phyloP scores from a whole-genome alignment of 2,888 invertebrate genomes.

The Apamea epomidion region DNA sequence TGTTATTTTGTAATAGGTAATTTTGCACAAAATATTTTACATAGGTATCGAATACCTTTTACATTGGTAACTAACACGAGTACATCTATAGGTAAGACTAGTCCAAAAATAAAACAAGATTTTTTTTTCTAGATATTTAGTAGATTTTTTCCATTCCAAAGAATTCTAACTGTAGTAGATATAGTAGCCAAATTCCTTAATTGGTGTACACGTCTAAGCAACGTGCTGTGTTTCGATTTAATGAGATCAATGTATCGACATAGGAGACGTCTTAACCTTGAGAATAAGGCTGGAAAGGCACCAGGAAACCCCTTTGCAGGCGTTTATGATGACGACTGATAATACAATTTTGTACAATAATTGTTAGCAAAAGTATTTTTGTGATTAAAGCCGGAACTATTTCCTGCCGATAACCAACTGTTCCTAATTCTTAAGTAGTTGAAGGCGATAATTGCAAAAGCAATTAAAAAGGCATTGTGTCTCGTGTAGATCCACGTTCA shows the following conservation, averaged over 20 bases:
- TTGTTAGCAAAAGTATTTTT: background rate
- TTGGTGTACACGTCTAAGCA: background rate
- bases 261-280: too few relatives aligned
- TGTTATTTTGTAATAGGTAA: background rate
- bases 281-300: too few relatives aligned
- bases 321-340: background rate
- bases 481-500: too few relatives aligned
- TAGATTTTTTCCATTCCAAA: background rate
- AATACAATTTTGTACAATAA: too few relatives aligned
- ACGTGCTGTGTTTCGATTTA: too few relatives aligned
- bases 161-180: background rate
- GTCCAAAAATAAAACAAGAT: background rate
- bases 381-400: background rate
- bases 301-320: background rate
- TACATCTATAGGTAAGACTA: too few relatives aligned
- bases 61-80: too few relatives aligned
- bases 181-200: background rate
- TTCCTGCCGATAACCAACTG: background rate
- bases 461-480: too few relatives aligned
- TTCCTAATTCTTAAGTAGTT: background rate
- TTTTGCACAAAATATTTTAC: background rate
- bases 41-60: too few relatives aligned
- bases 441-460: too few relatives aligned
- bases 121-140: too few relatives aligned
- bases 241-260: background rate